These are phyloP conservation scores for Drosophila subsilvestris DNA, from an alignment of 2,888 invertebrate species.

Conservation along the genomic window DNA sequence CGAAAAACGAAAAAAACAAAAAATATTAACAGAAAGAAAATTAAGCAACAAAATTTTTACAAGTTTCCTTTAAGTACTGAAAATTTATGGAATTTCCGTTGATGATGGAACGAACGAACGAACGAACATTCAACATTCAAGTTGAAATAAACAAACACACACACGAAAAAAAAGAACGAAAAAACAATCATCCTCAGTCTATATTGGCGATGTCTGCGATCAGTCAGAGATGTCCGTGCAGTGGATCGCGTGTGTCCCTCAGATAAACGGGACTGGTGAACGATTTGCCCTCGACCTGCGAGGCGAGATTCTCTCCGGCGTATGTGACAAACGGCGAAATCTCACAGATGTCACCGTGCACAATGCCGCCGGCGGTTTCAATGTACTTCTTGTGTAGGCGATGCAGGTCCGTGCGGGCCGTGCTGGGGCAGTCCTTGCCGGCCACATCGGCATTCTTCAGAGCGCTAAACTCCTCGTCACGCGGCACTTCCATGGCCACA, in stretches of 20 bases:
- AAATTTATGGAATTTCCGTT: conserved; percentile 28
- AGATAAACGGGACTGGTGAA: conserved; percentile 88
- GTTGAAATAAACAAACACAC: conserved; percentile 18
- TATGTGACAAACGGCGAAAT: conserved; percentile 96
- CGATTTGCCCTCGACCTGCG: conserved; percentile 87
- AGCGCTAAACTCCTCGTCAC: conserved; percentile 98
- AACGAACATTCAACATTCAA: conserved; percentile 7
- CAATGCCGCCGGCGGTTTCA: conserved; percentile 91
- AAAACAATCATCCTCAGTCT: conserved; percentile 42
- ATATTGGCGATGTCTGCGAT: conserved; percentile 23
- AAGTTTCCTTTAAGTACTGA: conserved; percentile 46
- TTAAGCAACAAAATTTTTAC: conserved; percentile 37
- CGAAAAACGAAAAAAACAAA: conserved; percentile 32
- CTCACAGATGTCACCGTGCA: conserved; percentile 90
- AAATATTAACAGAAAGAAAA: conserved; percentile 24
- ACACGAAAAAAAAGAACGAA: conserved; percentile 30
- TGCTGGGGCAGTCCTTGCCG: conserved; percentile 95
- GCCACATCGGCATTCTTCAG: conserved; percentile 96
- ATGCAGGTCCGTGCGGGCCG: conserved; percentile 91
- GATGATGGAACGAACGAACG: conserved; percentile 8
- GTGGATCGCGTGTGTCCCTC: conserved; percentile 84
- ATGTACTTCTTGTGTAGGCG: conserved; percentile 92
- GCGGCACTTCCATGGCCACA: conserved; percentile 95
- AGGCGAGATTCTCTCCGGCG: conserved; percentile 92
- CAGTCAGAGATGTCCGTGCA: conserved; percentile 80